Evolutionary conservation across 2,797 vertebrate genomes (phyloP).

Genomic region (Melopsittacus undulatus): DNA sequence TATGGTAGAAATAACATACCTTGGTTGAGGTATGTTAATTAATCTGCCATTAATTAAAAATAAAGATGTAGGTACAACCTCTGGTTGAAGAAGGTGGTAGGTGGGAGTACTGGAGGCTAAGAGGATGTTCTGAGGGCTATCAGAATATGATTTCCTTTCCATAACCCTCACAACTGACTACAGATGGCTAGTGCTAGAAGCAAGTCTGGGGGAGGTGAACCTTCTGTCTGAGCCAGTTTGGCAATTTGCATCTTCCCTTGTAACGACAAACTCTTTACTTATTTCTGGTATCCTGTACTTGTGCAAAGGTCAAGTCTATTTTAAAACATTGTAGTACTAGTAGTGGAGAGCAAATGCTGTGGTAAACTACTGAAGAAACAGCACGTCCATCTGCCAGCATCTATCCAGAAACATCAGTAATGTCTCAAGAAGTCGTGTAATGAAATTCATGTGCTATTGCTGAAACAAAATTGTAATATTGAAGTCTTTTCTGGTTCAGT

Average conservation of each 20-base stretch:
- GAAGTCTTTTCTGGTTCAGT: background rate
- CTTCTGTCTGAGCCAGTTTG: too few species aligned
- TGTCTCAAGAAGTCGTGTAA: background rate
- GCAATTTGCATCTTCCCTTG: background rate
- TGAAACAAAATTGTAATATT: background rate
- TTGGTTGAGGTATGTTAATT: background rate
- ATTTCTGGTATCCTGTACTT: background rate
- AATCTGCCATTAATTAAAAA: background rate
- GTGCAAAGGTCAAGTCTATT: background rate
- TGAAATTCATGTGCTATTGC: background rate
- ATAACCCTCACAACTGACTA: background rate
- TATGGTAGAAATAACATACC: background rate
- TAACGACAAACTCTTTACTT: background rate
- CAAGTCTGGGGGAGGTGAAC: background rate
- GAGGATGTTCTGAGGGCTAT: background rate
- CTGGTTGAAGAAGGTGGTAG: accelerated
- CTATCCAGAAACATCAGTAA: background rate
- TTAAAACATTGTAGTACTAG: too few species aligned
- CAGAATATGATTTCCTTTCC: too few species aligned
- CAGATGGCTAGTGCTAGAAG: background rate
- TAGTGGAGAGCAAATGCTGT: background rate
- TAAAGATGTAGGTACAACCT: background rate
- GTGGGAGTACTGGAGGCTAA: background rate
- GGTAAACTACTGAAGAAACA: background rate
- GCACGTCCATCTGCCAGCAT: background rate